Base-by-base conservation (phyloP, 1,140 invertebrate species). In the Odontomachus brunneus region DNA sequence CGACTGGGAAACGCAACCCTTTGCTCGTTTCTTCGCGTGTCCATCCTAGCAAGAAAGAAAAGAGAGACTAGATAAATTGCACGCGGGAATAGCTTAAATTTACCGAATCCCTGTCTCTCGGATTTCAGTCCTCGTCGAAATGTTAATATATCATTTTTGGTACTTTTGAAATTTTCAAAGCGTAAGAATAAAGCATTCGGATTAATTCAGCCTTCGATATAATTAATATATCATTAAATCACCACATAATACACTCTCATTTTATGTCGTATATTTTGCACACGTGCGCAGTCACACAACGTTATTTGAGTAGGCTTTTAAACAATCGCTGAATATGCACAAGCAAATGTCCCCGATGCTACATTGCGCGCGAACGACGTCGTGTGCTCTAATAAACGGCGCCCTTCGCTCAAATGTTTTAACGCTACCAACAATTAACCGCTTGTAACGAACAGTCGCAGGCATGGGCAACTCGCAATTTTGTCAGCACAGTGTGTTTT, bases 351-450 rank as follows among this genome's bases (percentile, higher is more conserved):
- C 24, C 5, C 5, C 12, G n/a, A n/a, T n/a, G n/a, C n/a, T n/a
- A n/a, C n/a, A n/a, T n/a, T 5, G 14, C 9, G 33, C 38, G 19
- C 63, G 29, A 67, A 76, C 29, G 9, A 12, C 17, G 63, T 33
- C 49, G 19, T 63, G 49, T 33, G 51, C 12, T 63, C 57, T 88
- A 88, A 88, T 82, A 76, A 71, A 86, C 78, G 76, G n/a, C 62
- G 72, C 86, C 82, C 85, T 86, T 84, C 76, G 72, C 44, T 86
- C 57, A 78, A 76, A 84, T 44, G 66, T 62, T 87, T 67, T 84
- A 84, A 62, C 76, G 12, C 15, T 17, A 55, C 5, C 38, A 12
- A 14, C 71, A 55, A 69, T 84, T 82, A 75, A 57, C 69, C 44
- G 22, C 63, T 69, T 66, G 22, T 3, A 14, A 17, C n/a, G 2